Base-by-base conservation (phyloP, 2,113 vertebrate genomes). In the Zosterops hypoxanthus region DNA sequence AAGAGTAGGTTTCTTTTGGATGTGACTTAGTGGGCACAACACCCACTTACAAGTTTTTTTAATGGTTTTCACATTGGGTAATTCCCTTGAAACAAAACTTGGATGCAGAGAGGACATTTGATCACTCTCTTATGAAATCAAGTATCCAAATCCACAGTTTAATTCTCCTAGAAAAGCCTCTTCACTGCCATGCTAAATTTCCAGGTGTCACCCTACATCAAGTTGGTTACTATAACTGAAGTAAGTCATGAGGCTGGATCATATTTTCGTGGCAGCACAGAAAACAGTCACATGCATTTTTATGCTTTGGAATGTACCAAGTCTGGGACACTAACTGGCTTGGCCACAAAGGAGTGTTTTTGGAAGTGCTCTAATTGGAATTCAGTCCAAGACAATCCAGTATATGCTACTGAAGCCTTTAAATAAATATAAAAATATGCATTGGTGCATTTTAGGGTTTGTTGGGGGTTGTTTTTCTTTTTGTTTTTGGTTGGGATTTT, bases 31-130 rank as follows among this genome's bases (percentile, higher is more conserved):
- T 41, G 28, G 49, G 14, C 34, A 69, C 24, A 29, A 42, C 4
- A 56, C 10, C 13, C 56, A 76, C 9, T 63, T 63, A 8, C 7
- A 68, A 47, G 12, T 1, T 23, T 56, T 61, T 81, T 28, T 14
- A 4, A 21, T n/a, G 28, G 14, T 44, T 94, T 72, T 73, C 53
- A 46, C 7, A 22, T 22, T 0, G 0, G 6, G 4, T 53, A 83
- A 83, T 53, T 1, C 44, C 57, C 33, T 77, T 81, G 46, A 39
- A 33, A 80, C 8, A 46, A 71, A 86, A n/a, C 10, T 34, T 39
- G 14, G 34, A 68, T 64, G 29, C 41, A 77, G 41, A 77, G 59
- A 69, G 29, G 23, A 39, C 9, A 14, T 24, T 52, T 50, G 34
- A 46, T 26, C 52, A 26, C 18, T 65, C 4, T 60, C 12, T 23